A percentile compares a stretch with the other conserved stretches of the same genome.
Evolutionary conservation across 2,888 invertebrate species (phyloP).

Genomic region (Ariolimax columbianus): DNA sequence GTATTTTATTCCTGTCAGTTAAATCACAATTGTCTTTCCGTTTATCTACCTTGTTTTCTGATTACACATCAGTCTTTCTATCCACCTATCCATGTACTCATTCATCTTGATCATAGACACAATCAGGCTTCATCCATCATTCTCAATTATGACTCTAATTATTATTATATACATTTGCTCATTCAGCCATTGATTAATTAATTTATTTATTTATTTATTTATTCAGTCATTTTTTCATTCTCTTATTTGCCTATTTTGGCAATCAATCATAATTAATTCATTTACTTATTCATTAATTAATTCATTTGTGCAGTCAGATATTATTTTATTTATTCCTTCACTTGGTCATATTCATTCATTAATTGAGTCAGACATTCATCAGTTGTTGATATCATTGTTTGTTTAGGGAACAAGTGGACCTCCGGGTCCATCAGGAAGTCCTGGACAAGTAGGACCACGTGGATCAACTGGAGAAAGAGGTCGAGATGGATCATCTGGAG

Average conservation of each 20-base stretch:
- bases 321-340: background rate
- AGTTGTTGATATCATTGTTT: background rate
- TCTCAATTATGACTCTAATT: too few relatives aligned
- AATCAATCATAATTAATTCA: too few relatives aligned
- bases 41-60: too few relatives aligned
- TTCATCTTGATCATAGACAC: background rate
- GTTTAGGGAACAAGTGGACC: constrained; percentile 58
- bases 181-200: background rate
- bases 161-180: too few relatives aligned
- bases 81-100: too few relatives aligned
- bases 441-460: constrained; percentile 60
- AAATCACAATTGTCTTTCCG: too few relatives aligned
- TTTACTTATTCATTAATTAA: background rate
- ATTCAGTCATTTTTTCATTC: too few relatives aligned
- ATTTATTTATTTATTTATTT: background rate
- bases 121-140: background rate
- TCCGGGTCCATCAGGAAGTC: constrained; percentile 58
- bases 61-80: too few relatives aligned
- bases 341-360: background rate
- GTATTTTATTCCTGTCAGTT: background rate
- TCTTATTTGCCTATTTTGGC: too few relatives aligned
- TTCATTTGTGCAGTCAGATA: background rate
- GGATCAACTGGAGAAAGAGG: constrained; percentile 69
- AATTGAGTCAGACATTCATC: background rate
- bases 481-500: constrained; percentile 65